Percentiles rank a stretch among this genome's conserved stretches.
Evolutionary conservation across 2,113 vertebrate species (phyloP).

Genomic region (Chelonoidis abingdonii): DNA sequence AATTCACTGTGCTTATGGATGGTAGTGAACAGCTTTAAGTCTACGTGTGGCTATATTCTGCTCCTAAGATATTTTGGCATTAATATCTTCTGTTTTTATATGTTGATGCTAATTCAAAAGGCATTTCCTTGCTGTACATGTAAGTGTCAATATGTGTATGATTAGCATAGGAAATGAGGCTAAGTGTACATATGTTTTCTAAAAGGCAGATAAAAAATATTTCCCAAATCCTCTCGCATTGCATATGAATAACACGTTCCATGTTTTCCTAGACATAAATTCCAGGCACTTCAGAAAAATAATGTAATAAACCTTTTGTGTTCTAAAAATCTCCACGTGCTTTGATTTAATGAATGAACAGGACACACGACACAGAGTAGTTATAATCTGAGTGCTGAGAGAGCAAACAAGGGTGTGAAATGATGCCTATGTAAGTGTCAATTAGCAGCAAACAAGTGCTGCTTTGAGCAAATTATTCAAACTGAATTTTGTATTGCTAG

Average conservation of each 20-base stretch:
- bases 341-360: conserved; percentile 45
- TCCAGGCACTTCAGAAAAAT: conserved; percentile 59
- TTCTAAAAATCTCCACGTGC: conserved; percentile 21
- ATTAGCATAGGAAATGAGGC: conserved; percentile 65
- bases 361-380: neutral
- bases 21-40: conserved; percentile 20
- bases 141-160: conserved; percentile 58
- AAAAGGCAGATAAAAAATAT: conserved; percentile 51
- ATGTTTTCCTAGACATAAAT: conserved; percentile 63
- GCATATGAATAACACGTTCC: conserved; percentile 74
- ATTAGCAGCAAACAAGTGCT: neutral
- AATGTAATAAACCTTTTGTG: conserved; percentile 47
- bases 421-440: neutral
- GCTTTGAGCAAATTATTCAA: neutral
- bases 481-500: neutral
- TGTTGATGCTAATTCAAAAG: conserved; percentile 49
- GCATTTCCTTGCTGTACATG: conserved; percentile 58
- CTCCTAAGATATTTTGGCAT: conserved; percentile 46
- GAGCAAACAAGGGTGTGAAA: neutral
- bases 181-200: conserved; percentile 67
- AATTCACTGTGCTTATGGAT: conserved; percentile 1
- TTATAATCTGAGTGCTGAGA: neutral
- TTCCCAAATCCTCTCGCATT: conserved; percentile 59
- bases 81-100: conserved; percentile 41
- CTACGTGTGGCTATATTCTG: conserved; percentile 9